Conservation (phyloP, 2,797 vertebrate species). For the Phrynocephalus forsythii region DNA sequence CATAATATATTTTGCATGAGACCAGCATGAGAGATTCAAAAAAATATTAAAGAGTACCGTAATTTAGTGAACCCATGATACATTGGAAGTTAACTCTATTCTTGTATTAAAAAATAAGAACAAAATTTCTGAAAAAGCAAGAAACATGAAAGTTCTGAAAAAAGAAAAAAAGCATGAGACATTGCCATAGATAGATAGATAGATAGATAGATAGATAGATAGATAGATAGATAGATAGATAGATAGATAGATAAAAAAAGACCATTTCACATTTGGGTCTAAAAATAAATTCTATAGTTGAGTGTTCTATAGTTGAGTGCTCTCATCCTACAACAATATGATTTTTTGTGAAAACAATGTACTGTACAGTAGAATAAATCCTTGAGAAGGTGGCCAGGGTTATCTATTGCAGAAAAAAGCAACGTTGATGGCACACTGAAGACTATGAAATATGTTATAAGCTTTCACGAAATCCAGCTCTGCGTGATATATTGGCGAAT, state of each 20-base stretch:
- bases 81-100: not conserved
- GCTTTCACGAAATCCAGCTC: not conserved
- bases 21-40: not conserved
- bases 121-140: not conserved
- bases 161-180: not conserved
- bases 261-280: no score
- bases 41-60: not conserved
- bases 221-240: no score
- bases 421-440: not conserved
- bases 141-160: not conserved
- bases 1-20: not conserved
- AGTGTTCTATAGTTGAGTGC: no score
- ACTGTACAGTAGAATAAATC: not conserved
- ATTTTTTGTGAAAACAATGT: not conserved
- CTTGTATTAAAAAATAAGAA: not conserved
- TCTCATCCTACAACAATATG: no score
- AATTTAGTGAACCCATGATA: not conserved
- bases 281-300: no score
- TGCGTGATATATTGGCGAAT: not conserved
- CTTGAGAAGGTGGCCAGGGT: not conserved
- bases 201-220: no score
- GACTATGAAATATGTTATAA: not conserved
- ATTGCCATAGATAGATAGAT: not conserved
- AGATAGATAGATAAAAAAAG: no score
- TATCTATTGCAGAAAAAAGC: not conserved